Base-by-base conservation (phyloP, 2,888 invertebrate species). In the Brassicogethes aeneus region DNA sequence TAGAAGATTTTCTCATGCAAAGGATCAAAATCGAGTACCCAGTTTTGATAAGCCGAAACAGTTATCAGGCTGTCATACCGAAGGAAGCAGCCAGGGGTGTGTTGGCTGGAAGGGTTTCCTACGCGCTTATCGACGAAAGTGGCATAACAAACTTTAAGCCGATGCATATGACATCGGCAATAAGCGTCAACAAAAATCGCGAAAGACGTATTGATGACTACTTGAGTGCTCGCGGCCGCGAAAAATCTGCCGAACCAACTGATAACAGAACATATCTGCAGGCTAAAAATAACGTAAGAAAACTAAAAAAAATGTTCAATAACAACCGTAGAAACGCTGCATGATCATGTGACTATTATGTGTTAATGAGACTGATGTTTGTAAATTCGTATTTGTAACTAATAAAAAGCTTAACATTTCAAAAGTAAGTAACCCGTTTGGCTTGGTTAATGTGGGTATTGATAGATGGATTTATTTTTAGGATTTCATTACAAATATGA, bases 131-230 rank as follows among this genome's bases (percentile, higher is more conserved):
- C 2, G 85, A 86, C 54, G 86, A 87, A 63, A 77, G 74, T 48
- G 86, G 87, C 15, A 78, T 86, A 23, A 77, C 77, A 42, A 80
- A 80, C 56, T 85, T 86, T 57, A 84, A 84, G 57, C 85, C 85
- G 15, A 69, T 84, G 52, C 82, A 84, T 57, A 83, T 82, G 42
- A 81, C 84, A 61, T 78, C 79, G 16, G 82, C 82, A 1, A 65
- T 34, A 12, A 55, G 55, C 33, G 50, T 55, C 32, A 57, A 56
- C 12, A 56, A 57, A 55, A 59, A 57, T 44, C 53, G 55, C 31
- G 62, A 60, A 36, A 60, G 57, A 45, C 51, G 58, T 3, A 56
- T 59, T 41, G 60, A 59, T 16, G 60, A 62, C 44, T 64, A 61
- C 47, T 47, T 57, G 8, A 57, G 53, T 42, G 58, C 49, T 13